phyloP scores from a whole-genome alignment of 2,113 vertebrate genomes.

The Zosterops japonicus region DNA sequence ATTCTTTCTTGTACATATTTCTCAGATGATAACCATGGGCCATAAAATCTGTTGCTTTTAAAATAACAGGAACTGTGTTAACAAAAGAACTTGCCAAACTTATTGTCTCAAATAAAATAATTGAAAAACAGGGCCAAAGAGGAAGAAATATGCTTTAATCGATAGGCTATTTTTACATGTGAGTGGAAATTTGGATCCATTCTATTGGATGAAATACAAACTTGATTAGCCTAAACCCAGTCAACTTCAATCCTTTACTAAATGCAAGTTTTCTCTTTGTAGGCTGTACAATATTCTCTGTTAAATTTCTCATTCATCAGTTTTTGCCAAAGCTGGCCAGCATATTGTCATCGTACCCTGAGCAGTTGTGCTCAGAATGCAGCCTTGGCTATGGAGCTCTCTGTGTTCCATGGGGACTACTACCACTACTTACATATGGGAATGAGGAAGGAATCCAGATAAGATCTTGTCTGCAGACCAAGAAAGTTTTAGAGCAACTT shows the following conservation, averaged over 20 bases:
- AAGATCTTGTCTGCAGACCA: background rate
- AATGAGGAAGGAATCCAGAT: background rate
- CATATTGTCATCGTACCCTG: background rate
- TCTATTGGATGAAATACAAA: slow-evolving; percentile 27
- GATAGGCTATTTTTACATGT: slow-evolving; percentile 73
- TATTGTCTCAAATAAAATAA: slow-evolving; percentile 62
- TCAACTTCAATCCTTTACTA: slow-evolving; percentile 56
- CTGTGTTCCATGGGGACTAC: background rate
- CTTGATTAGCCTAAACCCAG: slow-evolving; percentile 24
- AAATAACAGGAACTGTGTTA: slow-evolving; percentile 64
- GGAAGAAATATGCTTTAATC: slow-evolving; percentile 72
- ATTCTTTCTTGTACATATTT: slow-evolving; percentile 36
- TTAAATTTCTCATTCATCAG: slow-evolving; percentile 19
- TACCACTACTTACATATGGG: background rate
- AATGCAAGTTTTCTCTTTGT: slow-evolving; percentile 42
- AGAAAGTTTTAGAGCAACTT: background rate
- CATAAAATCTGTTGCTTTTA: slow-evolving; percentile 15
- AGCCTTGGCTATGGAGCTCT: background rate
- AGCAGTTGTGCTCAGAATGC: background rate
- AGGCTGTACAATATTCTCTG: slow-evolving; percentile 40
- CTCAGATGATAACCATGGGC: slow-evolving; percentile 9
- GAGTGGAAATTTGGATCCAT: slow-evolving; percentile 67
- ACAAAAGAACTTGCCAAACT: slow-evolving; percentile 54
- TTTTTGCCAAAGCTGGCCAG: background rate
- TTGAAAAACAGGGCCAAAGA: slow-evolving; percentile 50